Evolutionary conservation across 2,888 invertebrate species (phyloP).

Genomic region (Nemurella pictetii): DNA sequence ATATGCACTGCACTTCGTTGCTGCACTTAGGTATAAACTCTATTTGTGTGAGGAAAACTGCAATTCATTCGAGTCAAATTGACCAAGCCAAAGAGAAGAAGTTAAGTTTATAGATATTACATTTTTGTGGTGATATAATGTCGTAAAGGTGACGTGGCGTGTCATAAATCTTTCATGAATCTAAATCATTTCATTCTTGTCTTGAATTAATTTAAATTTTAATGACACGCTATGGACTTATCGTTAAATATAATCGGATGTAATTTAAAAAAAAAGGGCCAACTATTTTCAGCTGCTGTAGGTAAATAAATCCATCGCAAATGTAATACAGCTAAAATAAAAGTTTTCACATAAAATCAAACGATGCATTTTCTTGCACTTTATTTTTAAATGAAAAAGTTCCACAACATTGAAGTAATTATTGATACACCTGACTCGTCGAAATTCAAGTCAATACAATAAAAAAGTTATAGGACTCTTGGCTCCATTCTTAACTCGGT

Average conservation of each 20-base stretch:
- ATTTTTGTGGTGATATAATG: background rate
- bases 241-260: background rate
- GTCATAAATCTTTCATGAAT: too few species aligned
- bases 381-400: background rate
- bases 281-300: background rate
- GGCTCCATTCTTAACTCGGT: too few species aligned
- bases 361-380: background rate
- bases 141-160: background rate
- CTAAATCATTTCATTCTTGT: background rate
- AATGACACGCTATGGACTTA: background rate
- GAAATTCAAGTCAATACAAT: too few species aligned
- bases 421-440: too few species aligned
- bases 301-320: background rate
- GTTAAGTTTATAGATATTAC: background rate
- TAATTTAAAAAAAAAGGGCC: background rate
- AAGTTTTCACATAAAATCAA: background rate
- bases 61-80: background rate
- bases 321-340: background rate
- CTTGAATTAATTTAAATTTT: background rate
- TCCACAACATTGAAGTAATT: too few species aligned
- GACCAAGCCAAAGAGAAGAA: background rate
- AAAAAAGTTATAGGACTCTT: too few species aligned
- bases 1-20: background rate
- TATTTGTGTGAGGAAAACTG: background rate
- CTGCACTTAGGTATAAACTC: background rate